Base-by-base conservation (phyloP, 2,888 invertebrate genomes). In the Drosophila multiciliata region DNA sequence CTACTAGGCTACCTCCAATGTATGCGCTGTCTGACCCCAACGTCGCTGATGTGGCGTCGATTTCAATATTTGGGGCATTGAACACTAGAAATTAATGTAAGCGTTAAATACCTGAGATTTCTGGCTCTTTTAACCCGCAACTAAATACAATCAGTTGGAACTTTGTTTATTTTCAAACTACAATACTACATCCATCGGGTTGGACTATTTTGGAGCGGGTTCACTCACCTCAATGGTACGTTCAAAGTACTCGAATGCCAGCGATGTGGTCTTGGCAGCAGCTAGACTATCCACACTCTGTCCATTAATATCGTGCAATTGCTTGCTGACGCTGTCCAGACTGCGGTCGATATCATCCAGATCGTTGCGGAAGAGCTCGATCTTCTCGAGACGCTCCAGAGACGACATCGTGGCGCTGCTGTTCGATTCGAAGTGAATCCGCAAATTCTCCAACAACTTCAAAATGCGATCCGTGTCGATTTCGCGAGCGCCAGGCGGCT, bases 231-330 rank as follows among this genome's bases (percentile, higher is more conserved):
- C 95, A 78, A 97, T 95, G 61, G 96, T 96, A 92, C 95, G 95
- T 93, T 97, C 96, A 91, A 97, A 96, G 87, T 96, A 95, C 73
- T 94, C 94, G 91, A 97, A 97, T 38, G 96, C 95, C 78, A 95
- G 93, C 8, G 96, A 95, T 52, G 96, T 95, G 61, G 96, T 95
- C 91, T 95, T 95, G 9, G 96, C 96, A 42, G 95, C 95, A 9
- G 95, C 94, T 78, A 96, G 93, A 78, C 96, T 96, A 90, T 96
- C 96, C 36, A 96, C 96, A 92, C 95, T 96, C 92, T 96, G 95
- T 64, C 95, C 95, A 84, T 95, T 94, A 79, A 95, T 94, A 66
- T 94, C 94, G 74, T 94, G 92, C 82, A 96, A 92, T 90, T 96
- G 96, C 59, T 94, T 93, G 79, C 94, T 94, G 68, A 96, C 93